Conservation (phyloP, 2,888 invertebrate species). For the Steinernema hermaphroditum region DNA sequence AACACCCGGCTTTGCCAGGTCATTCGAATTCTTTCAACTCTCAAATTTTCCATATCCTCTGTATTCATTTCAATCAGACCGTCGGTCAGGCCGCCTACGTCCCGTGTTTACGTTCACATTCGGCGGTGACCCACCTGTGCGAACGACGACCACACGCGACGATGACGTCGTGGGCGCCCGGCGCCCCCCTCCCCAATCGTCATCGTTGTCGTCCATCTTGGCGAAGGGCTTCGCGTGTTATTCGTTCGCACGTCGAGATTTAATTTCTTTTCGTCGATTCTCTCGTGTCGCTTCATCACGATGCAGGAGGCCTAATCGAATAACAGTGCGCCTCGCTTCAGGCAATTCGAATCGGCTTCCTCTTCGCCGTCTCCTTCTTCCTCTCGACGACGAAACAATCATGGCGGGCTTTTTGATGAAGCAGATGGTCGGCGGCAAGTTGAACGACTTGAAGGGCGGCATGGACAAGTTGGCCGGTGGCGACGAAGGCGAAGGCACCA, state of each 20-base stretch:
- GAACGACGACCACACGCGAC: neutral
- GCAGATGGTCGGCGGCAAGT: conserved; percentile 66
- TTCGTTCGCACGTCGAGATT: neutral
- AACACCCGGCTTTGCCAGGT: too few species aligned
- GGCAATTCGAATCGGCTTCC: neutral
- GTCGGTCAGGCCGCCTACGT: too few species aligned
- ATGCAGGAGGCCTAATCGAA: neutral
- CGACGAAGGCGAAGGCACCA: conserved; percentile 68
- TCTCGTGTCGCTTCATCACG: conserved; percentile 13
- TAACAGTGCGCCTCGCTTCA: conserved; percentile 10
- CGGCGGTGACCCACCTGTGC: too few species aligned
- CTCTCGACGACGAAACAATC: neutral
- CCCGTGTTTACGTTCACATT: too few species aligned
- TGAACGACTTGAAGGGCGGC: conserved; percentile 63
- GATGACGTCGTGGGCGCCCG: neutral
- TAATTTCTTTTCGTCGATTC: neutral
- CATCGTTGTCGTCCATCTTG: neutral
- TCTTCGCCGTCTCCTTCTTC: too few species aligned
- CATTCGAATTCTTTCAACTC: too few species aligned
- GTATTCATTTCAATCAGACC: too few species aligned
- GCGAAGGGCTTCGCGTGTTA: neutral
- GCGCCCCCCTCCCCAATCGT: too few species aligned
- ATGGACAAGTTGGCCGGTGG: conserved; percentile 50
- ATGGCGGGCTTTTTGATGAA: conserved; percentile 66
- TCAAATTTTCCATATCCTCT: too few species aligned